Evolutionary conservation across 2,797 vertebrate species (phyloP), one percentile per base, ranked within the genome.

Genomic region (Enteromius anoplus): DNA sequence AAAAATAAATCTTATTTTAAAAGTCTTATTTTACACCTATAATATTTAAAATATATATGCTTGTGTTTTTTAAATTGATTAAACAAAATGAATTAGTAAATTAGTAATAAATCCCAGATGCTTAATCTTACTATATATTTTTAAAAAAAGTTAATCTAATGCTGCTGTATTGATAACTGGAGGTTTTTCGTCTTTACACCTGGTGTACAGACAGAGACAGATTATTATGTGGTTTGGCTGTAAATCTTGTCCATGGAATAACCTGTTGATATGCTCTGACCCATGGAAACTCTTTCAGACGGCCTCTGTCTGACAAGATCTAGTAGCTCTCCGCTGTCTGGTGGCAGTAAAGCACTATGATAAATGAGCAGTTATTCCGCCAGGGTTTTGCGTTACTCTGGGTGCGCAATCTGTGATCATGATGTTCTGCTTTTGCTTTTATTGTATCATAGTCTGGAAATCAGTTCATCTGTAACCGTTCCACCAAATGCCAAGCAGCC

Each of bases 361-460:
- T 53, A 82, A 75, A 65, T 62, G 64, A 60, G 81, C 47, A 45
- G 21, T 69, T 77, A 69, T 76, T 77, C 37, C 10, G 49, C 64
- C 45, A 69, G 34, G 72, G 64, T 58, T 76, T 76, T 69, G 51
- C 49, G 19, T 55, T 68, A 58, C 37, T 45, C n/a, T 82, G 17
- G 51, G 45, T 69, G 60, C 3, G 17, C 34, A 83, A 45, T 76
- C 23, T 23, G 23, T 69, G 6, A 75, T 75, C 32, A 5, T 60
- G 53, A 23, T 42, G 75, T n/a, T 51, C 60, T 66, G n/a, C 34
- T 76, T 82, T 55, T 64, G 51, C 26, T 23, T 77, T 66, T 53
- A 51, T 66, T 75, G n/a, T 62, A 21, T 76, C 14, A 42, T 8
- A 55, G 23, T 58, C 37, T 70, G 40, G 26, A 83, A 77, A 77